Conservation (phyloP, 92 coral and sea anemone species). For the Parazoanthus atlanticus region DNA sequence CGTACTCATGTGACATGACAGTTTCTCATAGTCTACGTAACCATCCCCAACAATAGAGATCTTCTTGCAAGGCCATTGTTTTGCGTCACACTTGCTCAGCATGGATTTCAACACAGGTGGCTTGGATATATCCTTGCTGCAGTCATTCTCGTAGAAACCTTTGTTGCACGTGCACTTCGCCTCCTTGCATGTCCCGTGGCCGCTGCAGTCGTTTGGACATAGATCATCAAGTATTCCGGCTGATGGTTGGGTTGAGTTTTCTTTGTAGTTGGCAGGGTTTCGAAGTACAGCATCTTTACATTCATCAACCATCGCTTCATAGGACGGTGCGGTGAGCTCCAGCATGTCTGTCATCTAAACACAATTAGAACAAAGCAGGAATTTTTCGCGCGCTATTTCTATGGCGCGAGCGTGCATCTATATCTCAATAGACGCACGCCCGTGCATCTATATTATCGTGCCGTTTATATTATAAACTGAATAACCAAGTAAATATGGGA, state of each 20-base stretch:
- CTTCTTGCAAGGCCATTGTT: constrained; percentile 33
- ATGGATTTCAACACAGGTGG: constrained; percentile 14
- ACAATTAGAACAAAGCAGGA: too few relatives aligned
- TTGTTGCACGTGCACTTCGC: constrained; percentile 19
- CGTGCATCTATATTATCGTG: too few relatives aligned
- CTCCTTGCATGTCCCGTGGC: constrained; percentile 17
- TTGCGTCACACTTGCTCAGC: not conserved
- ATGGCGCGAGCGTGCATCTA: too few relatives aligned
- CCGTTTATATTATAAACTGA: too few relatives aligned
- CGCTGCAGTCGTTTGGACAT: constrained; percentile 32
- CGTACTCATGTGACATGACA: constrained; percentile 2
- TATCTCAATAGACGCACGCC: too few relatives aligned
- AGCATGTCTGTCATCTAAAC: constrained; percentile 3
- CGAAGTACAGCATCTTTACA: constrained; percentile 31
- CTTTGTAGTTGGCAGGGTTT: constrained; percentile 23
- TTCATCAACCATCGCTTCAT: not conserved
- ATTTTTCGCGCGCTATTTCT: too few relatives aligned
- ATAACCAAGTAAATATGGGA: too few relatives aligned
- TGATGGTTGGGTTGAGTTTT: constrained; percentile 3
- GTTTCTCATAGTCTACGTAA: constrained; percentile 22
- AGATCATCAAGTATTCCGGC: not conserved
- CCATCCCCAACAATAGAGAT: constrained; percentile 29
- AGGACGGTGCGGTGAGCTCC: not conserved
- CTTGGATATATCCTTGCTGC: constrained; percentile 27
- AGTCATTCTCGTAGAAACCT: constrained; percentile 41